Conservation (phyloP, 2,888 invertebrate species). For the Heteromyza rotundicornis region DNA sequence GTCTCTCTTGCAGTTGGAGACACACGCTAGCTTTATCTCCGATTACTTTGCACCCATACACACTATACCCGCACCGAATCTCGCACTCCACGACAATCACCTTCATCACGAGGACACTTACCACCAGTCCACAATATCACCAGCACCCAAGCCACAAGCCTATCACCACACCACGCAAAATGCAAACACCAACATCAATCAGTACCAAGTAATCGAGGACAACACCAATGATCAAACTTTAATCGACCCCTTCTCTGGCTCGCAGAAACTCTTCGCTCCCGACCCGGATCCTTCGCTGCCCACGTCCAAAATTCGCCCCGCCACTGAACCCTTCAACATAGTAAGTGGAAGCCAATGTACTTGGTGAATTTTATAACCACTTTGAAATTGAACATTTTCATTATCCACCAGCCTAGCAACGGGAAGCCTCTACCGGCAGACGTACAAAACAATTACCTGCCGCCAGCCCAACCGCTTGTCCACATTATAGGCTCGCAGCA, state of each 20-base stretch:
- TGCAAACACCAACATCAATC: conserved; percentile 37
- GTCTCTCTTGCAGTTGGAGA: conserved; percentile 47
- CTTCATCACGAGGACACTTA: conserved; percentile 47
- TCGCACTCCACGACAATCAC: conserved; percentile 61
- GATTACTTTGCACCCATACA: conserved; percentile 89
- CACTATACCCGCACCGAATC: conserved; percentile 85
- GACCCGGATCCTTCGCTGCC: conserved; percentile 65
- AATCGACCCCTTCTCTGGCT: conserved; percentile 58
- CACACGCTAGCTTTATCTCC: conserved; percentile 69
- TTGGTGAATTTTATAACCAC: too few species aligned
- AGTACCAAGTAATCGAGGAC: conserved; percentile 67
- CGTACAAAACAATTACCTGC: conserved; percentile 53
- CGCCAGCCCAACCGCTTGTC: conserved; percentile 53
- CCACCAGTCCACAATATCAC: conserved; percentile 41
- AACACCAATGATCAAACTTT: conserved; percentile 61
- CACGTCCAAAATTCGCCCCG: conserved; percentile 59
- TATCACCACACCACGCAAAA: conserved; percentile 33
- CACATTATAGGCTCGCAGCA: conserved; percentile 62
- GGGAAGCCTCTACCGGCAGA: conserved; percentile 58
- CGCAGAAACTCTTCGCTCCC: conserved; percentile 64
- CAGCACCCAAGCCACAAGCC: conserved; percentile 25
- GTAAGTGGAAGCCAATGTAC: too few species aligned
- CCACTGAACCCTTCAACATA: conserved; percentile 60
- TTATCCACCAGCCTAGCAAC: conserved; percentile 64
- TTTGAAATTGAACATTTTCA: too few species aligned